phyloP scores from a whole-genome alignment of 2,888 invertebrate species.

The Hipparchia sbordonii region DNA sequence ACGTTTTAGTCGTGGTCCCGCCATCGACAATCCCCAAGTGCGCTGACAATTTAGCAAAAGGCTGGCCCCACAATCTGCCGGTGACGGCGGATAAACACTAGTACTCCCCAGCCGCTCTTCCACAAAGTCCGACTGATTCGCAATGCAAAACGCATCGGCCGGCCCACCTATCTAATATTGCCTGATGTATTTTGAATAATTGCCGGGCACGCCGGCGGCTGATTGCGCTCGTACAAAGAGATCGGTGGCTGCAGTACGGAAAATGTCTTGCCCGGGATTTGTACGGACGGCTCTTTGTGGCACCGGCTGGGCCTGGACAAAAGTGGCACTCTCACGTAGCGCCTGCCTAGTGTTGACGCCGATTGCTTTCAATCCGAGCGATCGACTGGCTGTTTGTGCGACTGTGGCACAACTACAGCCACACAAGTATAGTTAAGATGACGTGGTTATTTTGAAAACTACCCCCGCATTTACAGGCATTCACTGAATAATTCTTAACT shows the following conservation, averaged over 20 bases:
- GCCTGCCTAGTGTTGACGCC: slow-evolving; percentile 28
- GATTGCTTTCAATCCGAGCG: slow-evolving; percentile 28
- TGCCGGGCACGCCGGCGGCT: slow-evolving; percentile 67
- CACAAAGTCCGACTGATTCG: slow-evolving; percentile 78
- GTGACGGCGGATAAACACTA: slow-evolving; percentile 65
- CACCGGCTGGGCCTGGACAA: slow-evolving; percentile 36
- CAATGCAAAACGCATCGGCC: slow-evolving; percentile 80
- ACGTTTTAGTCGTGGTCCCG: slow-evolving; percentile 46
- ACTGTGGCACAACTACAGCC: background rate
- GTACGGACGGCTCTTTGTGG: slow-evolving; percentile 47
- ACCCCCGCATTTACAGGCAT: too few species aligned
- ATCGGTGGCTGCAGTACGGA: slow-evolving; percentile 55
- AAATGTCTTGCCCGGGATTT: slow-evolving; percentile 72
- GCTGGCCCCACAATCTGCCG: slow-evolving; percentile 65
- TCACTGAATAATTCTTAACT: too few species aligned
- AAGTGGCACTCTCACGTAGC: slow-evolving; percentile 40
- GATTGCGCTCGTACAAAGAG: slow-evolving; percentile 74
- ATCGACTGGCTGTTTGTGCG: background rate
- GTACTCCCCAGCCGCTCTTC: slow-evolving; percentile 59
- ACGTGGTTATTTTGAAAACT: too few species aligned
- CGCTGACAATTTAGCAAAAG: slow-evolving; percentile 67
- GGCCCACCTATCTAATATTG: slow-evolving; percentile 79
- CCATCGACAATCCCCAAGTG: slow-evolving; percentile 59
- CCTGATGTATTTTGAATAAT: slow-evolving; percentile 82
- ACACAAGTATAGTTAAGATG: too few species aligned